phyloP scores from a whole-genome alignment of 1,140 invertebrate species.

The Drosophila prosaltans region DNA sequence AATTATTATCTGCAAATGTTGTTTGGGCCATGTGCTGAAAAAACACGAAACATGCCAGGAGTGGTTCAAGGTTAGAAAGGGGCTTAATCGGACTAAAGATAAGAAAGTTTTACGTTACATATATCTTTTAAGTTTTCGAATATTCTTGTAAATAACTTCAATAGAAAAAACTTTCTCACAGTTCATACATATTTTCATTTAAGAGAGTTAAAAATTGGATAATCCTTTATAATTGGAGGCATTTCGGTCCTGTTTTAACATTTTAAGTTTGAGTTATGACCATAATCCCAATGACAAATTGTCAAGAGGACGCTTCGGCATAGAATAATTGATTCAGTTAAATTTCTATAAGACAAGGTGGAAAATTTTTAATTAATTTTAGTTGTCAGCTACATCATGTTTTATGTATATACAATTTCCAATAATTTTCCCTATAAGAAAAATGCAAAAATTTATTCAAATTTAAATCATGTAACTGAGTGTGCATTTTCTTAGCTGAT shows the following conservation, averaged over 20 bases:
- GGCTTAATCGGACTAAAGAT: too few species aligned
- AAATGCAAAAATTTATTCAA: background rate
- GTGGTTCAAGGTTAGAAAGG: background rate
- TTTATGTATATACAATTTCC: background rate
- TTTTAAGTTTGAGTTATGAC: background rate
- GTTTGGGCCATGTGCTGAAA: background rate
- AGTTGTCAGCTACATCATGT: background rate
- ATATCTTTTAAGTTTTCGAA: too few species aligned
- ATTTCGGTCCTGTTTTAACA: background rate
- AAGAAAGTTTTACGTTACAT: too few species aligned
- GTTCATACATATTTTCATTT: too few species aligned
- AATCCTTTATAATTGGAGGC: too few species aligned
- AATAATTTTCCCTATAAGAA: background rate
- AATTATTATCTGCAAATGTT: constrained; percentile 17
- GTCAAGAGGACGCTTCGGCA: background rate
- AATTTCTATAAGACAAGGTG: background rate
- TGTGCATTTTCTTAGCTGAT: background rate
- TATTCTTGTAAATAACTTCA: too few species aligned
- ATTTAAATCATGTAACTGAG: background rate
- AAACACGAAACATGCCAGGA: background rate
- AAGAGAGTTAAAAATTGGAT: too few species aligned
- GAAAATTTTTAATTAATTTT: background rate
- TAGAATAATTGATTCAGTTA: background rate
- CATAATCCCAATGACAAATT: background rate
- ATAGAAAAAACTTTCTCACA: too few species aligned